These are phyloP conservation scores for Lates calcarifer DNA, from an alignment of 2,113 vertebrate species.

Conservation along the genomic window DNA sequence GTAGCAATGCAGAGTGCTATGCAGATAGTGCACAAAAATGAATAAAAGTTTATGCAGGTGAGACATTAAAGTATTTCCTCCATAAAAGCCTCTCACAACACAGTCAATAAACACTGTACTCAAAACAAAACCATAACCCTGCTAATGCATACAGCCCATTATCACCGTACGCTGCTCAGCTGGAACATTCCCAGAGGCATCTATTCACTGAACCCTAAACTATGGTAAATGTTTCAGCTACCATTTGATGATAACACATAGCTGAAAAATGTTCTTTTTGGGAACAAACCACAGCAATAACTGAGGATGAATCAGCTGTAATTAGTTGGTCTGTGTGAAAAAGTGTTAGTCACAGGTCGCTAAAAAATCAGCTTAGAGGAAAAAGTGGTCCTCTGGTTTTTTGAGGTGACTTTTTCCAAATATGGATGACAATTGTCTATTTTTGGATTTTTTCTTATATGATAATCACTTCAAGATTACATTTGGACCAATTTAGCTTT, in stretches of 20 bases:
- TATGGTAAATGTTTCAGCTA: constrained; percentile 33
- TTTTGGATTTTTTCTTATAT: background rate
- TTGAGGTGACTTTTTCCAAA: background rate
- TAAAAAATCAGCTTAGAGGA: constrained; percentile 4
- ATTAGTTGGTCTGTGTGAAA: constrained; percentile 41
- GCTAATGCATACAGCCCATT: constrained; percentile 61
- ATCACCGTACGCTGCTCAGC: constrained; percentile 45
- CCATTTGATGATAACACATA: constrained; percentile 3
- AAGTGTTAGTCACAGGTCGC: constrained; percentile 54
- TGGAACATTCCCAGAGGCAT: constrained; percentile 31
- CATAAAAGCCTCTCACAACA: constrained; percentile 38
- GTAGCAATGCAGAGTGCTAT: background rate
- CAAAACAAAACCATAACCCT: constrained; percentile 56
- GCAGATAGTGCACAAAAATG: constrained; percentile 12
- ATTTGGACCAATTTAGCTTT: background rate
- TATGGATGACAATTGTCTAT: background rate
- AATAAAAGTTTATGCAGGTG: constrained; percentile 54
- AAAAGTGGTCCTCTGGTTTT: background rate
- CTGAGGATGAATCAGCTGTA: constrained; percentile 33
- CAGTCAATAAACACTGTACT: constrained; percentile 42
- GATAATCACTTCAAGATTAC: background rate
- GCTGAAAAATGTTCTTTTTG: constrained; percentile 30
- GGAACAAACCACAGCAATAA: constrained; percentile 4
- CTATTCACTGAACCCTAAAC: constrained; percentile 44
- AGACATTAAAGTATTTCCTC: constrained; percentile 40